Conservation (phyloP, 2,797 vertebrate genomes). For the Onychomys torridus region DNA sequence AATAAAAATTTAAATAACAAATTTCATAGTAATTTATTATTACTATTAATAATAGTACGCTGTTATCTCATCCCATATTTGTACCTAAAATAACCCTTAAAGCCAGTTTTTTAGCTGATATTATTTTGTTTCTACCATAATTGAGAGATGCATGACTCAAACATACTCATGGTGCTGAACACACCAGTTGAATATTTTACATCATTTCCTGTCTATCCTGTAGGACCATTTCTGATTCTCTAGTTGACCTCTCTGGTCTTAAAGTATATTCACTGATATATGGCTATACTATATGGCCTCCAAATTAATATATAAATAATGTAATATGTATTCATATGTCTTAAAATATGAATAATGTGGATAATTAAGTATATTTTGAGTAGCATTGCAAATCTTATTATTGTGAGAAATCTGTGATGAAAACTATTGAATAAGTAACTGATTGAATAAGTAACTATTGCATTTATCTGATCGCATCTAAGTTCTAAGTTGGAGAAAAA, state of each 20-base stretch:
- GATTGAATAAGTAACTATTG: background rate
- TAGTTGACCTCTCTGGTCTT: background rate
- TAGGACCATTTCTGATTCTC: background rate
- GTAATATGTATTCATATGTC: background rate
- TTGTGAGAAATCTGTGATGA: background rate
- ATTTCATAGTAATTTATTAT: too few species aligned
- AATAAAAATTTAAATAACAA: too few species aligned
- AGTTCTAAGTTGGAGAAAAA: background rate
- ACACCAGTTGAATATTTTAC: background rate
- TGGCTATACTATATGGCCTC: background rate
- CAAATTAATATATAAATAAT: background rate
- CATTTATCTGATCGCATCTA: background rate
- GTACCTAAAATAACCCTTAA: background rate
- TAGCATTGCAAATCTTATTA: background rate
- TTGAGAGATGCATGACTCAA: background rate
- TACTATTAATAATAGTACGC: background rate
- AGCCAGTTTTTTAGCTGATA: background rate
- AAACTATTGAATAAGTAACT: background rate
- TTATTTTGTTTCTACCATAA: background rate
- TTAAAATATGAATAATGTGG: background rate
- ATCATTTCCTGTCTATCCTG: background rate
- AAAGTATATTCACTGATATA: background rate
- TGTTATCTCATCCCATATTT: background rate
- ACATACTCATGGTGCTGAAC: background rate
- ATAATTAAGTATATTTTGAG: background rate